These are phyloP conservation scores for Pongo pygmaeus DNA, from an alignment of 2,113 vertebrate genomes.

Conservation along the genomic window DNA sequence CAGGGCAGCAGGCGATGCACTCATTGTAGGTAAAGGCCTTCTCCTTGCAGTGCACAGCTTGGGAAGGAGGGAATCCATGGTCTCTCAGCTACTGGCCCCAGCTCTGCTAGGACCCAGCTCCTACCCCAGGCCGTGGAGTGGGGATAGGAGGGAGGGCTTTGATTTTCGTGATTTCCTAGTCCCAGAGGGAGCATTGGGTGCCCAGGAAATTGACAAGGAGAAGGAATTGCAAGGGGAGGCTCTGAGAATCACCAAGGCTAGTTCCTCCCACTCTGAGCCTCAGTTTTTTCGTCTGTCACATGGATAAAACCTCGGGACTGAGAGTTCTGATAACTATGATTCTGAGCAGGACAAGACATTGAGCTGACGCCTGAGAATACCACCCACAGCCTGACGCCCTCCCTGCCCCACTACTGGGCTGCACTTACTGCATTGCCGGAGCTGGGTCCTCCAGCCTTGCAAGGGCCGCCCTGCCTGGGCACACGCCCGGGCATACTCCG, in stretches of 20 bases:
- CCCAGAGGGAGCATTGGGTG: background rate
- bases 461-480: slow-evolving; percentile 94
- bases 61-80: background rate
- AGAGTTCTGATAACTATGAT: background rate
- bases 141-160: background rate
- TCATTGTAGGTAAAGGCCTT: slow-evolving; percentile 89
- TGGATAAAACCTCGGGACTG: background rate
- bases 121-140: background rate
- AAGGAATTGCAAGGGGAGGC: background rate
- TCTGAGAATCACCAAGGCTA: background rate
- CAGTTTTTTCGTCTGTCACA: background rate
- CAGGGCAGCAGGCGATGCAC: slow-evolving; percentile 94
- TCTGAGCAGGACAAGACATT: background rate
- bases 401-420: background rate
- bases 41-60: slow-evolving; percentile 87
- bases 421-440: slow-evolving; percentile 91
- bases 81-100: background rate
- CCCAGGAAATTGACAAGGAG: background rate
- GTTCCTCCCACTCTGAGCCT: background rate
- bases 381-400: background rate
- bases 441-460: slow-evolving; percentile 90
- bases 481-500: slow-evolving; percentile 94
- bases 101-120: background rate
- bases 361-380: background rate
- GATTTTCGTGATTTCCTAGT: background rate